These are phyloP conservation scores for Diachasmimorpha longicaudata DNA, from an alignment of 1,140 invertebrate species.

Conservation along the genomic window DNA sequence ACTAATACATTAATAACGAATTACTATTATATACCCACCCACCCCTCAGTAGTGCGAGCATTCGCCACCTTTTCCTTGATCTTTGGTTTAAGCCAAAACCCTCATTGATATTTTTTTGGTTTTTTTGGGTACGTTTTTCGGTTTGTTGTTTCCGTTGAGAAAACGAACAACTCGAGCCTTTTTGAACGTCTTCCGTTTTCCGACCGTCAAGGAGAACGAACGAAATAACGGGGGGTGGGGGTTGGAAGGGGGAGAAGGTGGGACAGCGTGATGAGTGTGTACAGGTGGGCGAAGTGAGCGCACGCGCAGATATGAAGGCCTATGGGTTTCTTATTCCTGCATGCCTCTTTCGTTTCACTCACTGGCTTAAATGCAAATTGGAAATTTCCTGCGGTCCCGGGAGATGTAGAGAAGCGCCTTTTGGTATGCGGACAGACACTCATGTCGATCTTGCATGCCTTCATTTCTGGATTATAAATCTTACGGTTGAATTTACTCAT, in stretches of 20 bases:
- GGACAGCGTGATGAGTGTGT: background rate
- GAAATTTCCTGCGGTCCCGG: constrained; percentile 4
- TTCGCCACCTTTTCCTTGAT: too few relatives aligned
- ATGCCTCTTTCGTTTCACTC: background rate
- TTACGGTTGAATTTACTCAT: background rate
- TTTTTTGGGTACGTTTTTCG: too few relatives aligned
- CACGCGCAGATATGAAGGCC: constrained; percentile 3
- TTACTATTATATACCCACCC: too few relatives aligned
- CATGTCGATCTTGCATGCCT: constrained; percentile 1
- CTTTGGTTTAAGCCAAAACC: too few relatives aligned
- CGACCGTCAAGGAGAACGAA: too few relatives aligned
- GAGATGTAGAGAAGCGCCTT: constrained; percentile 3
- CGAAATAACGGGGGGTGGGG: background rate
- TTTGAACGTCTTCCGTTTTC: too few relatives aligned
- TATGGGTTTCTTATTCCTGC: constrained; percentile 4
- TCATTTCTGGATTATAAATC: constrained; percentile 1
- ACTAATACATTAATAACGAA: too few relatives aligned
- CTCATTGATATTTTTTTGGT: too few relatives aligned
- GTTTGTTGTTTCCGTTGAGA: too few relatives aligned
- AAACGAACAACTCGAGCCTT: too few relatives aligned
- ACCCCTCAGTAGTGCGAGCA: too few relatives aligned
- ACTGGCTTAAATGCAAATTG: constrained; percentile 8
- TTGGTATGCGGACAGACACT: constrained; percentile 5
- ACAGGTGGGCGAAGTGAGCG: constrained; percentile 8
- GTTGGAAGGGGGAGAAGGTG: background rate